Evolutionary conservation across 1,140 invertebrate genomes (phyloP).

Genomic region (Riptortus pedestris): DNA sequence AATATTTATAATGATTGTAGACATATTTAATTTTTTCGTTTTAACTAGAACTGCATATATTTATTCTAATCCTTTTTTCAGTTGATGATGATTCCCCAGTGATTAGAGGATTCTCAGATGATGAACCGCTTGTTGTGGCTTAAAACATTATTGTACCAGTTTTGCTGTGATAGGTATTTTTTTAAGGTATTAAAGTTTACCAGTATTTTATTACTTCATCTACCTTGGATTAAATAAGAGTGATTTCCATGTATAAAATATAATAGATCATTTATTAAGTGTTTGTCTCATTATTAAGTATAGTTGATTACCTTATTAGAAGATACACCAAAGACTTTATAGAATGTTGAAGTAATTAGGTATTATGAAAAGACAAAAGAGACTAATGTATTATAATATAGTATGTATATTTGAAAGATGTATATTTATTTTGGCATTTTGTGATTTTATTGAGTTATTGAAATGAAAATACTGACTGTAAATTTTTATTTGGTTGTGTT

Average conservation of each 20-base stretch:
- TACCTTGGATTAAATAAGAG: constrained; percentile 2
- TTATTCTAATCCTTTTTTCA: constrained; percentile 37
- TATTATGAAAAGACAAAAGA: constrained; percentile 10
- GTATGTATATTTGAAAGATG: too few relatives aligned
- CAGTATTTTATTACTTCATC: constrained; percentile 16
- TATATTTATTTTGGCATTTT: too few relatives aligned
- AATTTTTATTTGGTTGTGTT: too few relatives aligned
- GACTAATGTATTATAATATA: too few relatives aligned
- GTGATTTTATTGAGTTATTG: too few relatives aligned
- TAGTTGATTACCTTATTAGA: too few relatives aligned
- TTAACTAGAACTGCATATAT: background rate
- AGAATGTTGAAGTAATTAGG: background rate
- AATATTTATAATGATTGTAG: background rate
- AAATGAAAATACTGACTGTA: too few relatives aligned
- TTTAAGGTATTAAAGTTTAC: constrained; percentile 11
- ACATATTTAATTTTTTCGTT: background rate
- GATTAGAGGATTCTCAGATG: constrained; percentile 83
- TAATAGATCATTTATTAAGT: too few relatives aligned
- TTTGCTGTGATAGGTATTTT: constrained; percentile 14
- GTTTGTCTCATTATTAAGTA: too few relatives aligned
- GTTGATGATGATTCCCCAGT: constrained; percentile 78
- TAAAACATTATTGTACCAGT: constrained; percentile 37
- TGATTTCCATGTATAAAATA: too few relatives aligned
- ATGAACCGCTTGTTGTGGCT: constrained; percentile 84
- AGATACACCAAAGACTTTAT: constrained; percentile 13